Evolutionary conservation across 2,113 vertebrate genomes (phyloP), one percentile per base, ranked within the genome.

Genomic region (Hystrix brachyura): DNA sequence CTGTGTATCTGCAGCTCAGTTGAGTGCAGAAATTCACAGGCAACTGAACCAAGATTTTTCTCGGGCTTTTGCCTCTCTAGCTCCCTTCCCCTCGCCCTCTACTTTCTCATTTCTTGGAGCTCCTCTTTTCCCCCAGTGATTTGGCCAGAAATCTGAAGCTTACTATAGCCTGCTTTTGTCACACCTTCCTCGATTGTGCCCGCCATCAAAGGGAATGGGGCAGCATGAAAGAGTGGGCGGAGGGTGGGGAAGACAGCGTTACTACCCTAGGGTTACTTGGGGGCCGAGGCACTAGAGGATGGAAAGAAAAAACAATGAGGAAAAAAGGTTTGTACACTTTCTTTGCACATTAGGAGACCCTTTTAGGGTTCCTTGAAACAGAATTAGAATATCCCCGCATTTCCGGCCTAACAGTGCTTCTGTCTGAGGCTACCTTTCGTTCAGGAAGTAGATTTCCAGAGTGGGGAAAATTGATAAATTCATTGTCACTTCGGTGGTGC

Each of bases 81-180:
- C 48, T 0, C 64, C 51, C 48, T 0, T 64, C 51, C 1, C 1
- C 18, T 79, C 82, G 11, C 1, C 4, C 0, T 15, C 38, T 67
- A 25, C 38, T 79, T 43, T 55, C 25, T 65, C 15, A 21, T 79
- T 87, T 23, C 18, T 55, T 72, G 0, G 1, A 21, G 11, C 0
- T 57, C 19, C 27, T 2, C 7, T 21, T 15, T 32, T 6, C 48
- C 23, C 46, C 25, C 13, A 18, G 19, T 32, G 32, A 43, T 84
- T 2, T 62, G 57, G 29, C 27, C 10, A 43, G 43, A 80, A 90
- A 81, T 32, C 25, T 69, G 25, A 48, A 10, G 13, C 51, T 59
- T 67, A 74, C 60, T 80, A 6, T 25, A 18, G 51, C 32, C 34
- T n/a, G 0, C 11, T 90, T 15, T 55, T 18, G 32, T 27, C 5